A percentile compares a stretch with the other conserved stretches of the same genome.
phyloP scores from a whole-genome alignment of 2,888 invertebrate genomes.

The Oscheius myriophilus region DNA sequence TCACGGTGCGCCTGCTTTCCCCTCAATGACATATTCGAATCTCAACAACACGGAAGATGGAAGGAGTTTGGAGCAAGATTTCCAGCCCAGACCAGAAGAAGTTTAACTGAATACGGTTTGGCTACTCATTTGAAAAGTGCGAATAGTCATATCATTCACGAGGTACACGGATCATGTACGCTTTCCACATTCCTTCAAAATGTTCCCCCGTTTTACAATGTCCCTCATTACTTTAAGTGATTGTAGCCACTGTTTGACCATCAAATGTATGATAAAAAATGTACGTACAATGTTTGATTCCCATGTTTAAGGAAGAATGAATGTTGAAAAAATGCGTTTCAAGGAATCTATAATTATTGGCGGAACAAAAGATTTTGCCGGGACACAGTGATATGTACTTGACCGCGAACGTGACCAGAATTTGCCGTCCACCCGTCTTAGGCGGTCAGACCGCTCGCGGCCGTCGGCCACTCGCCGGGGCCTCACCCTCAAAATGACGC shows the following conservation, averaged over 20 bases:
- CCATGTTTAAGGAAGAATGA: no score
- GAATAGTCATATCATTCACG: constrained; percentile 25
- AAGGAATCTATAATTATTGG: no score
- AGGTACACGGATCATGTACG: constrained; percentile 3
- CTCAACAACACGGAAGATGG: constrained; percentile 39
- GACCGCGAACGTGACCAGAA: no score
- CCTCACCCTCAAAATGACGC: no score
- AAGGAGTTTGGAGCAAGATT: constrained; percentile 39
- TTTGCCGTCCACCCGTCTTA: no score
- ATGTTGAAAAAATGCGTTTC: no score
- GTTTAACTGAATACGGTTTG: constrained; percentile 29
- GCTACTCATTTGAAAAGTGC: no score
- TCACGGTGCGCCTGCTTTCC: constrained; percentile 17
- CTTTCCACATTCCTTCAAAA: not conserved
- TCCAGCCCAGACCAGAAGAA: constrained; percentile 50
- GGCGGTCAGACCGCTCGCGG: no score
- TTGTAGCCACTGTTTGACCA: not conserved
- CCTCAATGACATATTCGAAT: constrained; percentile 43
- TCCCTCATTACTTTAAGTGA: not conserved
- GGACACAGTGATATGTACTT: no score
- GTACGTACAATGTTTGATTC: not conserved
- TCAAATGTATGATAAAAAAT: not conserved
- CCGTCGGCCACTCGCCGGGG: no score
- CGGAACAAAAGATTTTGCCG: no score
- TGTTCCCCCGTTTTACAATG: not conserved